Conservation (phyloP, 2,113 vertebrate genomes). For the pig (Sus scrofa) region T2T-Sscrofa CM000813.6:93216501-93217000, state of each 20-base stretch:
- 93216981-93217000: not conserved
- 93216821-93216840: no score
- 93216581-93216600: not conserved
- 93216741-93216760: not conserved
- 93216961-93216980: not conserved
- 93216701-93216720: not conserved
- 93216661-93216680: not conserved
- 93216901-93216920: no score
- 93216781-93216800: no score
- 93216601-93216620: not conserved
- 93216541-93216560: not conserved
- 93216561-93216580: not conserved
- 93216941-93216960: not conserved
- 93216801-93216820: no score
- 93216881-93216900: no score
- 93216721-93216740: not conserved
- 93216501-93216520: conserved; percentile 1
- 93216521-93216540: not conserved
- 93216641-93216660: conserved; percentile 30
- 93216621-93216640: not conserved
- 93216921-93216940: not conserved
- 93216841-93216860: no score
- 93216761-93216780: not conserved
- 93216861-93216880: no score
- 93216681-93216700: not conserved